Evolutionary conservation across 2,888 invertebrate species (phyloP), one percentile per base, ranked within the genome.

Genomic region (Machimus rusticus): DNA sequence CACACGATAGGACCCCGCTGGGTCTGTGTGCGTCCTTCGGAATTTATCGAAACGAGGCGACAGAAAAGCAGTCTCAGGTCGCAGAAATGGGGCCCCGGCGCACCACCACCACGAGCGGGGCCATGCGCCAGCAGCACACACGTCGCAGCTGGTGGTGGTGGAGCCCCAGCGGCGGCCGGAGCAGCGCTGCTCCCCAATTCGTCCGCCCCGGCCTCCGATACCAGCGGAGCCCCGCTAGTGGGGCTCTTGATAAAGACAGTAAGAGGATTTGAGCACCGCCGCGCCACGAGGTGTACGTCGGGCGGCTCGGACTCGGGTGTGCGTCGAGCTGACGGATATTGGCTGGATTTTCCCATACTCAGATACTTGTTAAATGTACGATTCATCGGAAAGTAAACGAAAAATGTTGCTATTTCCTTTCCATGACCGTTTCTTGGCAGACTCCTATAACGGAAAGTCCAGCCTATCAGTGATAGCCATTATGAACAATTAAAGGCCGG

Each of bases 281-380:
- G 77, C 87, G 76, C 85, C 85, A 81, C 87, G 76, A 81, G 89
- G 89, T 87, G 82, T 87, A 89, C 88, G 87, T 87, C 88, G 88
- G 88, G 88, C 88, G 87, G 88, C 87, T 86, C 88, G 74, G 74
- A 86, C 87, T 77, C 74, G 78, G 88, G 88, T 88, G 88, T 89
- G 89, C 88, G 66, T 12, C 43, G 12, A 9, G 43, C 82, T 78
- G n/a, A 88, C 87, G 88, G 82, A 87, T 88, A 89, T 86, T 86
- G 86, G 86, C 77, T 55, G 86, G 86, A 86, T 86, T n/a, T n/a
- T 86, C 86, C 77, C 77, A 77, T 37, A 86, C 77, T 55, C 74
- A 43, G 77, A 86, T 77, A 86, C 77, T 31, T 51, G 34, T 8
- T n/a, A 46, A 39, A 23, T 43, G 9, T 39, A 74, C 37, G 55